Evolutionary conservation across 1,140 invertebrate species (phyloP), one percentile per base, ranked within the genome.

Genomic region (Ericerus pela): DNA sequence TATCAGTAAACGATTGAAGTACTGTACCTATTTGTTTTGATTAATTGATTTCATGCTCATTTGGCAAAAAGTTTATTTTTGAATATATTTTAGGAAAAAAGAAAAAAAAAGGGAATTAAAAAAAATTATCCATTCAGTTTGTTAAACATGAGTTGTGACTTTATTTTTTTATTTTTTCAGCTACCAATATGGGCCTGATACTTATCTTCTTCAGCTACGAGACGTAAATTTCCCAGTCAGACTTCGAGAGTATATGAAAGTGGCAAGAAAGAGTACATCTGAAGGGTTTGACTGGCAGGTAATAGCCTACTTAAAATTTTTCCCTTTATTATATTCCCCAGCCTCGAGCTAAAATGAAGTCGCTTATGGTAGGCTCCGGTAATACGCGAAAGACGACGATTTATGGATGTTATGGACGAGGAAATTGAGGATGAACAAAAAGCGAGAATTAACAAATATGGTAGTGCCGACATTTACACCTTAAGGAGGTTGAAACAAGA

Each of bases 341-440:
- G 29, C 8, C 24, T 54, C n/a, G 6, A 16, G 14, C 5, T 12
- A 38, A 5, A 38, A 36, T 37, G n/a, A n/a, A n/a, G n/a, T n/a
- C n/a, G n/a, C n/a, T n/a, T n/a, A 58, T 65, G 64, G 26, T 62
- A 88, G 84, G 79, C 86, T 0, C 88, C 89, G 5, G 78, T 89
- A 4, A 88, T 95, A 61, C 76, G 86, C 24, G 91, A 95, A 71
- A 73, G 91, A 56, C 79, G 91, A 57, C 79, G 88, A 43, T 94
- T 95, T 67, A 91, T 86, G 6, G 91, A 95, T 64, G 79, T 95
- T 1, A 93, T 94, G 89, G 91, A 95, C 67, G 91, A 95, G 68
- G 89, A 95, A 72, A 92, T 94, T 55, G 87, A 92, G 61, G 89
- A 93, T 67, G 89, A 93, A 68, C 75, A 84, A 18, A 82, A 80